These are phyloP conservation scores for Sebastes baramenuke DNA, from an alignment of 2,797 vertebrate genomes.

Conservation along the genomic window DNA sequence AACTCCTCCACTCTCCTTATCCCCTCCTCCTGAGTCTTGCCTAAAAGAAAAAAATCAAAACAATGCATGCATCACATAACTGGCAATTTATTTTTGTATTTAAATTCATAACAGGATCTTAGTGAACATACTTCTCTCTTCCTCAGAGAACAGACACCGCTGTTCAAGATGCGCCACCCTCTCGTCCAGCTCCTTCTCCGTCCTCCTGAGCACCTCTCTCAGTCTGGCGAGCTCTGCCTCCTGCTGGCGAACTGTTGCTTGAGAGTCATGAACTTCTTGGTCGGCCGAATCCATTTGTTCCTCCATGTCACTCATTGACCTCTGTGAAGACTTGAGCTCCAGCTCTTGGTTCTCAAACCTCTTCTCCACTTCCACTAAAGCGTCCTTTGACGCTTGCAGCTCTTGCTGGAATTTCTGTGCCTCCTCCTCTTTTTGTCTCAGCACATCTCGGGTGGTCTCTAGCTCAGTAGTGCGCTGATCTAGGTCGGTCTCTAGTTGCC, in stretches of 20 bases:
- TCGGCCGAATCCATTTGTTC: constrained; percentile 79
- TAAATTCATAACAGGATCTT: background rate
- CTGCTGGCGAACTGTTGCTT: constrained; percentile 81
- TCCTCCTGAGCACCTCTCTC: constrained; percentile 82
- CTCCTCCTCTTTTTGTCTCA: constrained; percentile 74
- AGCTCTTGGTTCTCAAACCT: constrained; percentile 80
- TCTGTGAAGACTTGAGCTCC: constrained; percentile 74
- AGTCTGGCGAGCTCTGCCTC: constrained; percentile 83
- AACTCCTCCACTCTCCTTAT: constrained; percentile 78
- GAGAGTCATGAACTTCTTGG: constrained; percentile 77
- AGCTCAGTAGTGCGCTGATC: constrained; percentile 65
- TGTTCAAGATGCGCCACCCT: constrained; percentile 84
- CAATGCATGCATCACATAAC: background rate
- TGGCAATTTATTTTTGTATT: background rate
- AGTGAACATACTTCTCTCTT: constrained; percentile 86
- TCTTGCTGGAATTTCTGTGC: constrained; percentile 68
- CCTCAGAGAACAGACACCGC: constrained; percentile 83
- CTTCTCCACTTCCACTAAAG: constrained; percentile 74
- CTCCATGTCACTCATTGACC: constrained; percentile 71
- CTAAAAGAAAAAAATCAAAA: constrained; percentile 43
- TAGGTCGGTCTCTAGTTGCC: constrained; percentile 79
- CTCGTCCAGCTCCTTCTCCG: constrained; percentile 82
- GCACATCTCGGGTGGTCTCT: constrained; percentile 26
- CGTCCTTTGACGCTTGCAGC: constrained; percentile 75
- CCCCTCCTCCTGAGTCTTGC: constrained; percentile 81